Evolutionary conservation across 2,888 invertebrate genomes (phyloP).

Genomic region (Zele albiditarsus): DNA sequence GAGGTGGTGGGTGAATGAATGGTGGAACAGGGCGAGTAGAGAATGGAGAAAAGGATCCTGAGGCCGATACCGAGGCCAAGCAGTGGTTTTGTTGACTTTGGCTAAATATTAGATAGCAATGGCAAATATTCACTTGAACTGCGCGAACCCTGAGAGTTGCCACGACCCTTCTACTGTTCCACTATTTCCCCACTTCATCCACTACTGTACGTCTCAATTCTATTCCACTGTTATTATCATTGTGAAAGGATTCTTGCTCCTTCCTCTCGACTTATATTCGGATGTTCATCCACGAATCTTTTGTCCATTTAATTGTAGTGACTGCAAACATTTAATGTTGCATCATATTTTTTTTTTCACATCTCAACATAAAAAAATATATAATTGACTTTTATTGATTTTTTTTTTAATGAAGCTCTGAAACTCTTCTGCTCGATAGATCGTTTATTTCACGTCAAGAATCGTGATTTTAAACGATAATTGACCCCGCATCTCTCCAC

Average conservation of each 20-base stretch:
- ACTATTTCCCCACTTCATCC: conserved; percentile 40
- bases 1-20: conserved; percentile 51
- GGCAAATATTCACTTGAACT: conserved; percentile 68
- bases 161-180: conserved; percentile 49
- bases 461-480: conserved; percentile 44
- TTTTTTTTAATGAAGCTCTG: conserved; percentile 6
- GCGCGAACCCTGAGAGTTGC: conserved; percentile 50
- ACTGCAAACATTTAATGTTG: background rate
- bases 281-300: background rate
- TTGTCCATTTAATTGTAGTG: conserved; percentile 2
- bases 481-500: conserved; percentile 39
- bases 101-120: conserved; percentile 69
- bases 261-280: conserved; percentile 6
- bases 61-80: conserved; percentile 57
- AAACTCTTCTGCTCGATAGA: conserved; percentile 6
- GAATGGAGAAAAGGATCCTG: conserved; percentile 63
- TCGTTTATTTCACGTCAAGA: conserved; percentile 10
- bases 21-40: conserved; percentile 52
- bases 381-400: conserved; percentile 11
- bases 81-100: conserved; percentile 66
- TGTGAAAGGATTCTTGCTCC: conserved; percentile 36
- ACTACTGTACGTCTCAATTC: conserved; percentile 29
- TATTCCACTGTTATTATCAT: conserved; percentile 40
- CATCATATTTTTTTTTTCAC: background rate
- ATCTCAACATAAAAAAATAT: background rate